phyloP scores from a whole-genome alignment of 2,797 vertebrate genomes.

The Coluber constrictor region DNA sequence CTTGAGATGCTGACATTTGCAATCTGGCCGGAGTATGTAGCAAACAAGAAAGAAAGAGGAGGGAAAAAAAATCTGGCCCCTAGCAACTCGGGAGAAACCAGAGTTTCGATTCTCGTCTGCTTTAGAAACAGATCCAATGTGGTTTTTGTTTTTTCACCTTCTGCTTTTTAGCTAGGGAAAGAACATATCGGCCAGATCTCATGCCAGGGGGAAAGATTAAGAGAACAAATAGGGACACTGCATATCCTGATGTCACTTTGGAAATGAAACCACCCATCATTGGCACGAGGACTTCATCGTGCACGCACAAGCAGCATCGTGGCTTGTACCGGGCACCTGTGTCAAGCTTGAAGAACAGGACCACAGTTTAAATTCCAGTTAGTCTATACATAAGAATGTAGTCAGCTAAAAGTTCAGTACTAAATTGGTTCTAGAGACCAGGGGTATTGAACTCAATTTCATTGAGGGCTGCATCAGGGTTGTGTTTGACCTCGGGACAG shows the following conservation, averaged over 20 bases:
- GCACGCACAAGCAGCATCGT: not conserved
- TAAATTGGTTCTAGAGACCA: no score
- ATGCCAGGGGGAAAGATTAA: not conserved
- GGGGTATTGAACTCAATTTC: no score
- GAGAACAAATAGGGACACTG: not conserved
- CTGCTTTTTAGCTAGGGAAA: not conserved
- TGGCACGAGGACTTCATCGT: not conserved
- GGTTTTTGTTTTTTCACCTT: not conserved
- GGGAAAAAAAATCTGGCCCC: not conserved
- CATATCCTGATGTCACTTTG: not conserved
- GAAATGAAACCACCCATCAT: not conserved
- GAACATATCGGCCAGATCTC: not conserved
- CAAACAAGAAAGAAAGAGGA: not conserved
- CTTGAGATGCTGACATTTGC: not conserved
- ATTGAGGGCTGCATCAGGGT: no score
- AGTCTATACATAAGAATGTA: no score
- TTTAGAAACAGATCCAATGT: not conserved
- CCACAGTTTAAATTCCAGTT: no score
- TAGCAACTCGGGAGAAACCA: not conserved
- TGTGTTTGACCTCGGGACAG: no score
- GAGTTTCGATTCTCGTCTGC: not conserved
- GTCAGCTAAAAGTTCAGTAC: no score
- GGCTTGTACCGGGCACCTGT: not conserved
- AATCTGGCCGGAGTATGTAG: not conserved
- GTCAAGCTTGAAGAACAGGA: not conserved